Conservation (phyloP, 2,888 invertebrate genomes). For the Gortyna flavago region DNA sequence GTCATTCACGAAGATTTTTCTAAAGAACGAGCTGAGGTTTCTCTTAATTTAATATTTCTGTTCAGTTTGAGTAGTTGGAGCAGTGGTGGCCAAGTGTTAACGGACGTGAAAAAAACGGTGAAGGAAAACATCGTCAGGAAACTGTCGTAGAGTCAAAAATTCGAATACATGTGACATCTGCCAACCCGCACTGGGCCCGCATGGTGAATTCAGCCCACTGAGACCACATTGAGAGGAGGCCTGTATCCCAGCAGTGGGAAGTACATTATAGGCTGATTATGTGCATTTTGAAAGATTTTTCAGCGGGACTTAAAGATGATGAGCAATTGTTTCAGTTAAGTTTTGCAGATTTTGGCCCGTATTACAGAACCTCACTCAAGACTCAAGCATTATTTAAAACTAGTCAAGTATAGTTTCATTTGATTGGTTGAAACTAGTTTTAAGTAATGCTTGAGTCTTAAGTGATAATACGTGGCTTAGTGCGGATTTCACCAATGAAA, state of each 20-base stretch:
- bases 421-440: background rate
- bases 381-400: background rate
- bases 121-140: background rate
- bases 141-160: background rate
- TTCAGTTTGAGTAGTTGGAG: background rate
- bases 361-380: background rate
- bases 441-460: background rate
- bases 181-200: background rate
- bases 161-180: background rate
- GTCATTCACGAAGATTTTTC: conserved; percentile 9
- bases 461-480: background rate
- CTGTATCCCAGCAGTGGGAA: background rate
- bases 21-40: background rate
- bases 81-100: background rate
- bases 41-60: background rate
- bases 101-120: background rate
- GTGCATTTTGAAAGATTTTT: background rate
- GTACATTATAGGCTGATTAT: background rate
- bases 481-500: background rate
- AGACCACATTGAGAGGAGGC: background rate
- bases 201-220: background rate
- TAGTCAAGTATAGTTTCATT: background rate
- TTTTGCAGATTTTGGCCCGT: background rate
- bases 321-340: background rate
- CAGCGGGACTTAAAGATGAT: background rate